Conservation (phyloP, 92 coral and sea anemone species). For the Paragorgia papillata region DNA sequence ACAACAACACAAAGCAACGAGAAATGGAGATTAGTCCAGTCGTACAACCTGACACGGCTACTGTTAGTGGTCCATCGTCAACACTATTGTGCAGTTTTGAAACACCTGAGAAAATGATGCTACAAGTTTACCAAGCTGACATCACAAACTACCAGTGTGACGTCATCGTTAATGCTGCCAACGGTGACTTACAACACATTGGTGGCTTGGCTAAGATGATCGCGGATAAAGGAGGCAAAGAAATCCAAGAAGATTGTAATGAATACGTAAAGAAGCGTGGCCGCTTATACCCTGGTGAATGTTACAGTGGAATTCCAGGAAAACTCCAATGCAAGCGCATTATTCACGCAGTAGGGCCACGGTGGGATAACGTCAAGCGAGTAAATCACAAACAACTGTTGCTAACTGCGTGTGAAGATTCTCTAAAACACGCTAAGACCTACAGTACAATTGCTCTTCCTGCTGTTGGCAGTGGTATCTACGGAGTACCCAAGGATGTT, state of each 20-base stretch:
- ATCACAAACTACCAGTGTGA: slow-evolving; percentile 41
- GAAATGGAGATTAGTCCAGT: neutral
- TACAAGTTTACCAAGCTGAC: slow-evolving; percentile 42
- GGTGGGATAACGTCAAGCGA: slow-evolving; percentile 23
- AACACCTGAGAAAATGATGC: slow-evolving; percentile 31
- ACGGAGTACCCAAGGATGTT: slow-evolving; percentile 60
- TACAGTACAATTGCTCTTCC: slow-evolving; percentile 69
- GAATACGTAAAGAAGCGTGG: slow-evolving; percentile 14
- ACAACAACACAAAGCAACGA: neutral
- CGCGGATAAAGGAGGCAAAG: slow-evolving; percentile 35
- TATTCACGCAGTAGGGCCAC: slow-evolving; percentile 44
- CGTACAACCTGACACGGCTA: neutral
- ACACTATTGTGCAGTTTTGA: slow-evolving; percentile 34
- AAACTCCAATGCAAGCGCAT: slow-evolving; percentile 35
- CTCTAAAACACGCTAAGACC: slow-evolving; percentile 31
- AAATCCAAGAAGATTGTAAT: slow-evolving; percentile 46
- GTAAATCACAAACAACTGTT: neutral
- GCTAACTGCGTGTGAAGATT: slow-evolving; percentile 2
- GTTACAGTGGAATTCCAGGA: slow-evolving; percentile 21
- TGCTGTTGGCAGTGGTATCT: slow-evolving; percentile 70
- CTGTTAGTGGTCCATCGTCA: neutral
- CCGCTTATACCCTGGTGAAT: slow-evolving; percentile 1
- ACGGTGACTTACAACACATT: slow-evolving; percentile 36
- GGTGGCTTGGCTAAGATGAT: slow-evolving; percentile 43
- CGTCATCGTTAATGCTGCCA: slow-evolving; percentile 54